Base-by-base conservation (phyloP, 1,140 invertebrate species). In the Drosophila micromelanica region DNA sequence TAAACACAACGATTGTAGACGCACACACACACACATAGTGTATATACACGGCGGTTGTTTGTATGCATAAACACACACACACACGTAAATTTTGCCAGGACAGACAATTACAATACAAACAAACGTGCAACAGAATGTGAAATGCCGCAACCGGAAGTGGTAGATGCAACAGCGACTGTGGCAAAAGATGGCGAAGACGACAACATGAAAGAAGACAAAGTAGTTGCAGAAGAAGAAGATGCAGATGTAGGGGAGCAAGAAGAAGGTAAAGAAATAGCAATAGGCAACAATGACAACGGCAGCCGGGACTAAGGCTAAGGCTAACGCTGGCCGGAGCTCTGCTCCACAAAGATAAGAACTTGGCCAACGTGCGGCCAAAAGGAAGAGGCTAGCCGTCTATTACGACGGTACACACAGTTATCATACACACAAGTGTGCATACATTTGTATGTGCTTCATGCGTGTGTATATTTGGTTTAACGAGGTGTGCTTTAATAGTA, bases 51-150 rank as follows among this genome's bases (percentile, higher is more conserved):
- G 48, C 43, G 70, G 56, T 74, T 77, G 61, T 62, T 74, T 80
- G 70, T 75, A 45, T 40, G 69, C 69, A 69, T 12, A 49, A 17
- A 49, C 42, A 54, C 40, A 68, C 7, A 48, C 27, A 51, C 7
- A 59, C 54, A 60, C 43, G 78, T 63, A 85, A 63, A 79, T 84
- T 82, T 79, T 54, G 49, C 49, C 76, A 40, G 38, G 69, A 70
- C 71, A 78, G 80, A 87, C 82, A 89, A 87, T 87, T 87, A 73
- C 79, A 87, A 82, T 82, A 70, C 82, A 87, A 82, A 89, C 82
- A 87, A 89, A 81, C 78, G 71, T 87, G 78, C 74, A 80, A 82
- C 69, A 74, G 77, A 76, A 81, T 69, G 72, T 67, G 64, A 63
- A 80, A 55, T 70, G 65, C 73, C 46, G 73, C 60, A 73, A 70